Evolutionary conservation across 1,140 invertebrate species (phyloP), one percentile per base, ranked within the genome.

Genomic region (Sycophaga agraensis): DNA sequence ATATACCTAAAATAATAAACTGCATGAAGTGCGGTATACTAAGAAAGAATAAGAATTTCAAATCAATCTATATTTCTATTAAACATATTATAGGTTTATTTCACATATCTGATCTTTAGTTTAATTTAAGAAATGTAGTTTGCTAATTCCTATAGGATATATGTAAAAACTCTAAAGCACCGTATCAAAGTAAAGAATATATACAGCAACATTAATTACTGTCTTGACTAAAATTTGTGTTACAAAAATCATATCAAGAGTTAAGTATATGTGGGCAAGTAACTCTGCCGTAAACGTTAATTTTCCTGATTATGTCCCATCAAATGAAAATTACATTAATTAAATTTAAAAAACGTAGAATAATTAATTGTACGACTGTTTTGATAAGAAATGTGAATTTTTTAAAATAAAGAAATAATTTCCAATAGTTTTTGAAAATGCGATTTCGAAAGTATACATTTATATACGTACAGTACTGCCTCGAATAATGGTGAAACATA

Each of bases 91-190:
- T n/a, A n/a, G n/a, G n/a, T n/a, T n/a, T n/a, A n/a, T n/a, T n/a
- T n/a, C n/a, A n/a, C n/a, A n/a, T n/a, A n/a, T n/a, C n/a, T n/a
- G 2, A 34, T 17, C 14, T 17, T 12, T 45, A 14, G 2, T 34
- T 43, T 56, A 45, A 17, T 45, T 45, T 43, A 31, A 42, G 9
- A 26, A 55, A 55, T 34, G 9, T 9, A 31, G 19, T 45, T 45
- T 22, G 22, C 26, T 11, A 1, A 4, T 34, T 22, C 28, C 21
- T 21, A 22, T 43, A 14, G 26, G 35, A 56, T 26, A 42, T 55
- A 55, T 9, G 26, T 55, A 19, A 43, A 9, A 54, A 55, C 43
- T 43, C 24, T 42, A 28, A 28, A 31, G 11, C 11, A 42, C 0
- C 37, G n/a, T 42, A 54, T 40, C 40, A 54, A n/a, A n/a, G n/a